Evolutionary conservation across 2,797 vertebrate species (phyloP), one percentile per base, ranked within the genome.

Genomic region (Manis pentadactyla): DNA sequence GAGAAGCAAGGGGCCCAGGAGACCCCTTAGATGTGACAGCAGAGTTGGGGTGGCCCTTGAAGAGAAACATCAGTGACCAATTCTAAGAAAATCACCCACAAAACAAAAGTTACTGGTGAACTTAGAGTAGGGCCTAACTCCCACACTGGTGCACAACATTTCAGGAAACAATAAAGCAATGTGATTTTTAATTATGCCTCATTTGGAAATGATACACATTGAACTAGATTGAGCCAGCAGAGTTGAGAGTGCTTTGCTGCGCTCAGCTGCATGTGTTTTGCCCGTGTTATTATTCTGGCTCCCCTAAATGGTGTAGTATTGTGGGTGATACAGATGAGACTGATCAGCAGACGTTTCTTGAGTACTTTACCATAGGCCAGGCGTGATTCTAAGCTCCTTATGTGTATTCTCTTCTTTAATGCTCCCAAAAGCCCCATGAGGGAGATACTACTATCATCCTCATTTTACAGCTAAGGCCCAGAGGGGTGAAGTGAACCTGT

Each of bases 1-100:
- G 23, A 69, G 55, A 63, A 75, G 14, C 8, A 0, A 0, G 11
- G 14, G 49, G n/a, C 2, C 59, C 31, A 2, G 6, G 2, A 17
- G 74, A 19, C 8, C 11, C 19, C 55, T 75, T 27, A 0, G 4
- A 8, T 21, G 53, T 63, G 4, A 25, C 55, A 15, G 61, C 68
- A 37, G 63, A 57, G 37, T 23, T 6, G 25, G 17, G 21, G 7
- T 73, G 21, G 7, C 66, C 18, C 39, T 37, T 23, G 27, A 59
- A 37, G 66, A 92, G 37, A 61, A 34, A 37, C 9, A 0, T 17
- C 55, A 25, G 1, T 51, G 49, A 39, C 42, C 69, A 51, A 9
- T 75, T 79, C 39, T 51, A 23, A 49, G 64, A 51, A 31, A 4
- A 31, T 27, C 71, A 25, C 29, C 29, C 12, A 61, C 31, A 73